Evolutionary conservation across 1,140 invertebrate genomes (phyloP), one percentile per base, ranked within the genome.

Genomic region (Chrysomallon squamiferum): DNA sequence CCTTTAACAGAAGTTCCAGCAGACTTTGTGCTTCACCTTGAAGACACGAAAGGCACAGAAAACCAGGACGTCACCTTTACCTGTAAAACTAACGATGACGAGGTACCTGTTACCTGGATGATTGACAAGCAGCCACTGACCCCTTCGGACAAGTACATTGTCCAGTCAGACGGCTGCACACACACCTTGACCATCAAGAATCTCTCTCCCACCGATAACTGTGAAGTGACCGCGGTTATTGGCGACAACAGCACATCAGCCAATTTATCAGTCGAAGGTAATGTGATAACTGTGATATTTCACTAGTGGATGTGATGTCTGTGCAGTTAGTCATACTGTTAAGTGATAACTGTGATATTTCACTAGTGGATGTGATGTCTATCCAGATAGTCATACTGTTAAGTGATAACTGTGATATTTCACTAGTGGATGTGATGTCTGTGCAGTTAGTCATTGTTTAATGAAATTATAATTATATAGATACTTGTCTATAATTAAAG

Each of bases 121-220:
- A 74, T 82, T 49, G 72, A 83, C 63, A 75, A 71, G 52, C 78
- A 82, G 59, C 75, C 72, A 30, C 29, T 85, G 7, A 64, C 65
- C 5, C 72, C 75, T 25, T 75, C 72, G 20, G 73, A 82, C 58
- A 84, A 83, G 69, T 89, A 96, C 54, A 92, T 94, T 2, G 74
- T 78, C 3, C 63, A 52, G 18, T 70, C 69, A 35, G 77, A 83
- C 54, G 79, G 76, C 13, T 65, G 60, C 11, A 69, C 71, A 5
- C 80, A 84, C 58, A 78, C 73, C 27, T 68, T 85, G 29, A 80
- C 74, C 18, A 79, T 85, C 25, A 54, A 52, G 43, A 68, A 79
- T 33, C 22, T 79, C 5, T 49, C 64, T n/a, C 69, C 77, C 9
- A 72, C 63, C 11, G 83, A 85, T 67, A 59, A 69, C 41, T 71